Base-by-base conservation (phyloP, 2,888 invertebrate genomes). In the Rhaphigaster nebulosa region DNA sequence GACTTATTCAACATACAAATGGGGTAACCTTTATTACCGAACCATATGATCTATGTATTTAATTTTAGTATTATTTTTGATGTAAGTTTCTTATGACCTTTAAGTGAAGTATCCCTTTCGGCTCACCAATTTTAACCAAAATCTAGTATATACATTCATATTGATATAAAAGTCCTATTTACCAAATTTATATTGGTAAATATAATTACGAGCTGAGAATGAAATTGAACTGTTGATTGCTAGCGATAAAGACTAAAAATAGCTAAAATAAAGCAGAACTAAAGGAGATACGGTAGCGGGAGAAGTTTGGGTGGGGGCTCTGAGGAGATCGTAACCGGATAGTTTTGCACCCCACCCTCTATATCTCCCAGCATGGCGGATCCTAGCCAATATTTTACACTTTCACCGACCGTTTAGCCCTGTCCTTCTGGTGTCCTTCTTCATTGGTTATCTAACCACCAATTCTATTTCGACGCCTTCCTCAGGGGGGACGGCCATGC, bases 331-430 rank as follows among this genome's bases (percentile, higher is more conserved):
- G 45, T 80, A 80, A 41, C 41, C 80, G 26, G 80, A 41, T 84
- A 84, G 84, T 84, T 84, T 45, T 26, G n/a, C 84, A 84, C 84
- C 84, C 84, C 84, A 84, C 84, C 84, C 84, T 80, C 3, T 41
- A 0, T 50, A 23, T 84, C 6, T 50, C 3, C 45, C 41, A 84
- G n/a, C 70, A 84, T 84, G 84, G 84, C 84, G 84, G 84, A 41
- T 20, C 12, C 45, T 84, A 50, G 84, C 41, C 41, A 84, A 84
- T 84, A 84, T 84, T 41, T 84, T 84, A 50, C 84, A 84, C 84
- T 84, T 84, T 84, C 84, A 84, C 84, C 45, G 38, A 84, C 84
- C n/a, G n/a, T 84, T 84, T 84, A 84, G 84, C 13, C n/a, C 20
- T 84, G 45, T 41, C 41, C 80, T 38, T 38, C 41, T 41, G 2